Percentiles rank a stretch among this genome's conserved stretches.
phyloP scores from a whole-genome alignment of 2,113 vertebrate genomes.

The Mixornis gularis region DNA sequence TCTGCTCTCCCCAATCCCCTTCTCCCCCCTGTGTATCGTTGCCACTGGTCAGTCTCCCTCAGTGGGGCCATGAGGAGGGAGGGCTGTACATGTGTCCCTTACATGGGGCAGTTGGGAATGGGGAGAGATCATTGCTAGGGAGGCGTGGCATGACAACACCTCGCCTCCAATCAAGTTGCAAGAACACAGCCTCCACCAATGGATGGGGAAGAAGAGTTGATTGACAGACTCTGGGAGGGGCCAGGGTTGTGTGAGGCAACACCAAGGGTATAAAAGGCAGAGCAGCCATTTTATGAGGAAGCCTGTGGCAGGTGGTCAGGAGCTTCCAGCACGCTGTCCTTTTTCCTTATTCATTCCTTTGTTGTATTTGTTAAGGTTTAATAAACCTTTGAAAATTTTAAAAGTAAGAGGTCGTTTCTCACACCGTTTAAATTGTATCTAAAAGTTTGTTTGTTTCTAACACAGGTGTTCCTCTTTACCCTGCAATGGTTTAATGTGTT shows the following conservation, averaged over 20 bases:
- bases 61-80: not conserved
- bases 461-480: not conserved
- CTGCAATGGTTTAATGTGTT: not conserved
- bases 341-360: not conserved
- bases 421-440: not conserved
- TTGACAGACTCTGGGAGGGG: not conserved
- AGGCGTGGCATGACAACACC: not conserved
- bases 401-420: not conserved
- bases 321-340: accelerated
- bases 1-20: not conserved
- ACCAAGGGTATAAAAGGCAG: not conserved
- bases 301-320: not conserved
- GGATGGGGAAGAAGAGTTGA: not conserved
- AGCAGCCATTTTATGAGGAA: not conserved
- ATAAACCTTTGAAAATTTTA: not conserved
- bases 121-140: not conserved
- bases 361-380: not conserved
- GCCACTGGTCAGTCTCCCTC: not conserved
- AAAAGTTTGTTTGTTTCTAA: not conserved
- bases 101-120: not conserved
- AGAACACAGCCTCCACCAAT: not conserved
- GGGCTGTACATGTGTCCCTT: accelerated
- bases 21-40: not conserved
- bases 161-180: not conserved
- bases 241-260: not conserved